Evolutionary conservation across 2,113 vertebrate genomes (phyloP).

Genomic region (Cheilinus undulatus): DNA sequence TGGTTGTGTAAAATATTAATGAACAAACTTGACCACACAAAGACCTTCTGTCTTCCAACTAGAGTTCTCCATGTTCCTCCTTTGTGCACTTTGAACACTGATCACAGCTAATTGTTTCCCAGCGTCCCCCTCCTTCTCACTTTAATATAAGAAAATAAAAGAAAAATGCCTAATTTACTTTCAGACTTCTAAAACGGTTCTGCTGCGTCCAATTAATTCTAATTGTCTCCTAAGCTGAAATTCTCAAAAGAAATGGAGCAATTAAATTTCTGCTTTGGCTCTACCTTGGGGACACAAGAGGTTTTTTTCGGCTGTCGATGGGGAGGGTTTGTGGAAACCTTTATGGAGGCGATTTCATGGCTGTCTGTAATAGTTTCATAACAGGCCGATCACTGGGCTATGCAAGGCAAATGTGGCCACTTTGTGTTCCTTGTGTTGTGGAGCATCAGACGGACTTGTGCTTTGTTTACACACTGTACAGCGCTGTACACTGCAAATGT

Average conservation of each 20-base stretch:
- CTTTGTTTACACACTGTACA: constrained; percentile 68
- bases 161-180: constrained; percentile 75
- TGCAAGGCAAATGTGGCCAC: constrained; percentile 75
- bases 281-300: constrained; percentile 73
- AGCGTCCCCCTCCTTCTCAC: constrained; percentile 47
- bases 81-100: constrained; percentile 51
- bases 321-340: constrained; percentile 70
- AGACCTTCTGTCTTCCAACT: constrained; percentile 19
- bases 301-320: constrained; percentile 66
- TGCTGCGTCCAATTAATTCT: constrained; percentile 81
- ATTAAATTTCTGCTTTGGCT: constrained; percentile 80
- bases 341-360: constrained; percentile 65
- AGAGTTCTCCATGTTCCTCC: constrained; percentile 18
- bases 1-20: too few species aligned
- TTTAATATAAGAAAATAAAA: constrained; percentile 71
- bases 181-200: constrained; percentile 72
- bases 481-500: constrained; percentile 53
- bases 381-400: constrained; percentile 76
- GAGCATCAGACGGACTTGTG: constrained; percentile 55
- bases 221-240: constrained; percentile 81
- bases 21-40: background rate
- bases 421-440: constrained; percentile 50
- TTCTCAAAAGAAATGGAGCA: constrained; percentile 82
- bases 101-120: constrained; percentile 62
- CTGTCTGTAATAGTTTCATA: constrained; percentile 68